phyloP scores from a whole-genome alignment of 1,140 invertebrate genomes.

The Drosophila malerkotliana region DNA sequence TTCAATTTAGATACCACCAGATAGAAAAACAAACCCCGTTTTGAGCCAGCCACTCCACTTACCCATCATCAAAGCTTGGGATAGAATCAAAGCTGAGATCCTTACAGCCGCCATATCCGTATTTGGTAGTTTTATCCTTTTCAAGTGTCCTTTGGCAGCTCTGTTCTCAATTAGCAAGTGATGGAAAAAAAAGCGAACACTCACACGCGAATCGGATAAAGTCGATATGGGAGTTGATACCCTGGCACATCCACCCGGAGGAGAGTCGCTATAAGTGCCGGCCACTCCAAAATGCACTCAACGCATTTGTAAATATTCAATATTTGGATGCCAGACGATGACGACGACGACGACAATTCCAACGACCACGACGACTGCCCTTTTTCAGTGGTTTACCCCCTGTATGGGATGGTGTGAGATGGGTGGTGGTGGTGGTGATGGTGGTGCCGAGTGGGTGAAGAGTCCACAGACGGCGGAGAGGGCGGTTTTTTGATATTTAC shows the following conservation, averaged over 20 bases:
- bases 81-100: slow-evolving; percentile 28
- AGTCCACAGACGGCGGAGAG: slow-evolving; percentile 7
- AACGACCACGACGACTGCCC: slow-evolving; percentile 51
- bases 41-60: slow-evolving; percentile 32
- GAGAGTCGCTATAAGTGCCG: slow-evolving; percentile 50
- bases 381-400: slow-evolving; percentile 35
- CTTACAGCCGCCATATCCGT: slow-evolving; percentile 50
- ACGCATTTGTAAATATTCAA: slow-evolving; percentile 82
- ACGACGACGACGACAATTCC: slow-evolving; percentile 6
- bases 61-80: slow-evolving; percentile 38
- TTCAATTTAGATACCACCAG: slow-evolving; percentile 13
- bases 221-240: slow-evolving; percentile 17
- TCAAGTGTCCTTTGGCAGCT: slow-evolving; percentile 17
- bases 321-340: slow-evolving; percentile 68
- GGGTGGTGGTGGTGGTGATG: not conserved
- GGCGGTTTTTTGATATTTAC: slow-evolving; percentile 65
- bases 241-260: slow-evolving; percentile 24
- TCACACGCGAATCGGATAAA: slow-evolving; percentile 36
- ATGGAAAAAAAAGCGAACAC: slow-evolving; percentile 36
- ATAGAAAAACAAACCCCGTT: not conserved
- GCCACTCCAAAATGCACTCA: slow-evolving; percentile 78
- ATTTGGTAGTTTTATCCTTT: slow-evolving; percentile 25
- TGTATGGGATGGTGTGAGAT: no score
- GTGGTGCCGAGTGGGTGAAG: not conserved
- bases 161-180: slow-evolving; percentile 65